phyloP scores from a whole-genome alignment of 2,113 vertebrate genomes.

The Mesocricetus auratus region DNA sequence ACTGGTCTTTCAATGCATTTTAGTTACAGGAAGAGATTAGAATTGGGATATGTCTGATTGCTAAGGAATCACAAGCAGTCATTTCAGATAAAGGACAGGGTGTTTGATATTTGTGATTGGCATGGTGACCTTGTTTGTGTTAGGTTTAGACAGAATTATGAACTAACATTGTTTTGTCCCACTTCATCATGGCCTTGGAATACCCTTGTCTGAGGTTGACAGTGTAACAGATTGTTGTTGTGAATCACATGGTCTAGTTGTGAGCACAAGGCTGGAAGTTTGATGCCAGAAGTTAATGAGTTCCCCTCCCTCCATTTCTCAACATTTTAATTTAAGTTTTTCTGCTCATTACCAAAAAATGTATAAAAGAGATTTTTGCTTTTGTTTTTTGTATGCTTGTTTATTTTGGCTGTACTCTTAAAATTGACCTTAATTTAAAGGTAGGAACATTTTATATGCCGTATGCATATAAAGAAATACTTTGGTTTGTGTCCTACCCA shows the following conservation, averaged over 20 bases:
- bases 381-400: neutral
- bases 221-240: neutral
- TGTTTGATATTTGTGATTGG: neutral
- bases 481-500: neutral
- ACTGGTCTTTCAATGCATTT: neutral
- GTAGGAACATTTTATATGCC: neutral
- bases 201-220: neutral
- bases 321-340: neutral
- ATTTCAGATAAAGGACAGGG: neutral
- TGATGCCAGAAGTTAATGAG: neutral
- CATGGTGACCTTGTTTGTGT: neutral
- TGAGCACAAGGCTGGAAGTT: neutral
- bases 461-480: neutral
- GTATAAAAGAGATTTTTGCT: neutral
- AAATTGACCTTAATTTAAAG: conserved; percentile 32
- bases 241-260: neutral
- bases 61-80: neutral
- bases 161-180: neutral
- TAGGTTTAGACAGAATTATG: neutral
- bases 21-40: neutral
- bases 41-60: neutral
- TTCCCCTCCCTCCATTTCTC: neutral
- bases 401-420: neutral
- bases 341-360: neutral
- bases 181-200: neutral